phyloP scores from a whole-genome alignment of 2,797 vertebrate genomes.

The Sardinella longiceps region DNA sequence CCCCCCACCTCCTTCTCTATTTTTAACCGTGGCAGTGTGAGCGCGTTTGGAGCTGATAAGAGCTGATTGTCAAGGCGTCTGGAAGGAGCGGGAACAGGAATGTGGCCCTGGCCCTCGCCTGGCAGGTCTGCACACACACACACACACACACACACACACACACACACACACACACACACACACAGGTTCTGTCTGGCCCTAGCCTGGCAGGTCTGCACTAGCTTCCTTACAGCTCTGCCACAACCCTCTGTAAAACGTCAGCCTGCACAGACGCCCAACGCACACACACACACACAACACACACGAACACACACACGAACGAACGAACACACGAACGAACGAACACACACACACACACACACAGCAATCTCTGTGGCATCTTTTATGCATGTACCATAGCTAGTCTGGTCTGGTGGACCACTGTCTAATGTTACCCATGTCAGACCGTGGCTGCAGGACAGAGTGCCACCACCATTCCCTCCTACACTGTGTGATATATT shows the following conservation, averaged over 20 bases:
- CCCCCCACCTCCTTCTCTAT: slow-evolving; percentile 70
- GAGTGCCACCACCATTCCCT: background rate
- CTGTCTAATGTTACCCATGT: background rate
- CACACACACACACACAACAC: background rate
- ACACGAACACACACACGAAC: background rate
- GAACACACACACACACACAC: background rate
- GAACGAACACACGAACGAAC: background rate
- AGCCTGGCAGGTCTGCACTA: slow-evolving; percentile 71
- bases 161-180: too few species aligned
- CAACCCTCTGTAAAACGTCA: background rate
- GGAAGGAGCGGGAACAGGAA: slow-evolving; percentile 61
- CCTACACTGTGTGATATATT: too few species aligned
- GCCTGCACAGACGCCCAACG: background rate
- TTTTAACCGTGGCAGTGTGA: slow-evolving; percentile 67
- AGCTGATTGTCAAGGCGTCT: slow-evolving; percentile 25
- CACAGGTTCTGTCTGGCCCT: too few species aligned
- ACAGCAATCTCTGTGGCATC: background rate
- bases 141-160: too few species aligned
- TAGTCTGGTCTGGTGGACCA: background rate
- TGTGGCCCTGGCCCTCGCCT: slow-evolving; percentile 53
- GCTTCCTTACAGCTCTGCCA: slow-evolving; percentile 44
- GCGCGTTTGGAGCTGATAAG: slow-evolving; percentile 69
- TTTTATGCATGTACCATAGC: background rate
- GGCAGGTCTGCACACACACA: slow-evolving; percentile 38
- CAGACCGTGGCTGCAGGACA: background rate